Percentiles rank a stretch among this genome's conserved stretches.
Evolutionary conservation across 2,888 invertebrate species (phyloP).

Genomic region (Cotesia congregata): DNA sequence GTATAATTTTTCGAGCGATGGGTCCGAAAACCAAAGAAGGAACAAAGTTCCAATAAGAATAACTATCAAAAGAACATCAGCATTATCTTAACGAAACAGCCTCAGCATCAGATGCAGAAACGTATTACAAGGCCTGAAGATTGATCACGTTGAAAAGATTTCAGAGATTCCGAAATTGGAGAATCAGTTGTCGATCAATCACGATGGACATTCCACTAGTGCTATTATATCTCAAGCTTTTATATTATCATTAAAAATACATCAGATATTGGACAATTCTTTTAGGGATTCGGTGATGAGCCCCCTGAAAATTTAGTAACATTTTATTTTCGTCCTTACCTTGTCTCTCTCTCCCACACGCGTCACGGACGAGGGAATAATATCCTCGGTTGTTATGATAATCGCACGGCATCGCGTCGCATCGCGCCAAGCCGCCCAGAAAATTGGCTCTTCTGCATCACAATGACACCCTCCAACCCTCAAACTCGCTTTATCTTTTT

Average conservation of each 20-base stretch:
- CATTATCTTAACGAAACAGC: slow-evolving; percentile 3
- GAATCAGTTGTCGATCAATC: slow-evolving; percentile 63
- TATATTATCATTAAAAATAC: slow-evolving; percentile 68
- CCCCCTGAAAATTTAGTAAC: slow-evolving; percentile 35
- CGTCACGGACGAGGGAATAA: slow-evolving; percentile 63
- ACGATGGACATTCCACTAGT: slow-evolving; percentile 44
- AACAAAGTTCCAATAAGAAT: not conserved
- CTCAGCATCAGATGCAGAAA: not conserved
- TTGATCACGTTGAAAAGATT: slow-evolving; percentile 44
- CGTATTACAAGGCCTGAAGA: slow-evolving; percentile 41
- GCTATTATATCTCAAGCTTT: slow-evolving; percentile 49
- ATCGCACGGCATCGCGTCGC: slow-evolving; percentile 67
- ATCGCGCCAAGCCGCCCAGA: slow-evolving; percentile 70
- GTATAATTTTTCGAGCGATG: not conserved
- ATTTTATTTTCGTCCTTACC: slow-evolving; percentile 43
- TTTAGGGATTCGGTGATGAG: slow-evolving; percentile 55
- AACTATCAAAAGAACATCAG: not conserved
- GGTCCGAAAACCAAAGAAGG: not conserved
- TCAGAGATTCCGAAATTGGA: slow-evolving; percentile 50
- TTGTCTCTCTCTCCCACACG: slow-evolving; percentile 43
- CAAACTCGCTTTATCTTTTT: slow-evolving; percentile 43
- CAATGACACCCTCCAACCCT: slow-evolving; percentile 62
- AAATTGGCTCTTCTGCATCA: slow-evolving; percentile 71
- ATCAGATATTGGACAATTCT: slow-evolving; percentile 57
- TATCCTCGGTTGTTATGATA: slow-evolving; percentile 71